Base-by-base conservation (phyloP, 2,797 vertebrate genomes). In the Poecilia gillii region DNA sequence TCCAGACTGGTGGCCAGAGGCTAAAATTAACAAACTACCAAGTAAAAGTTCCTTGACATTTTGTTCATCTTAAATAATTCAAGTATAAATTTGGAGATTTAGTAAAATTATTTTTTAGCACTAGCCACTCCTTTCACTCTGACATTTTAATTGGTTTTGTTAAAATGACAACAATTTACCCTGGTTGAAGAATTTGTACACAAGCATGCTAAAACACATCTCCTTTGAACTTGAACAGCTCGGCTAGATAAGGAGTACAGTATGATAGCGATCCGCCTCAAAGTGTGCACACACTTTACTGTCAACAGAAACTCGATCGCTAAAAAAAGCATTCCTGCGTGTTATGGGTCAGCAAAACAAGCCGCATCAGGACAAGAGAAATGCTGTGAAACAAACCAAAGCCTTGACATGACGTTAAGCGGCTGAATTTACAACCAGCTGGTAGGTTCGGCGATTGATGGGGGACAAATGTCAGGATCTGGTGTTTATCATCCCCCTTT, bases 231-330 rank as follows among this genome's bases (percentile, higher is more conserved):
- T 81, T 88, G 82, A 62, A 77, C 55, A 81, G 85, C 49, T 72
- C 55, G 66, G 78, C 82, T 74, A 91, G 90, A 92, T 92, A 92
- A 90, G 80, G 64, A 84, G 64, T 20, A n/a, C 81, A 87, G 84
- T 78, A 87, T 79, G 89, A 93, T 87, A 88, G 85, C 85, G 91
- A 84, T 84, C 85, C 81, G 81, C 81, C 84, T 88, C 80, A 70
- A 77, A 84, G 81, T 33, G 41, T 79, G 64, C 80, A 51, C 43
- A 23, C 46, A 23, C 82, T 86, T 76, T 55, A 82, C 78, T 90
- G 87, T 89, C 90, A 87, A 85, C 84, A 84, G 75, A 87, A 86
- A 84, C 76, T 82, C 41, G 68, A 79, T 86, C 68, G 76, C 84
- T 83, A 74, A 59, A 72, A 75, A 70, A 74, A 64, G 79, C 57